These are phyloP conservation scores for Drosophila cracens DNA, from an alignment of 2,888 invertebrate genomes.

Conservation along the genomic window DNA sequence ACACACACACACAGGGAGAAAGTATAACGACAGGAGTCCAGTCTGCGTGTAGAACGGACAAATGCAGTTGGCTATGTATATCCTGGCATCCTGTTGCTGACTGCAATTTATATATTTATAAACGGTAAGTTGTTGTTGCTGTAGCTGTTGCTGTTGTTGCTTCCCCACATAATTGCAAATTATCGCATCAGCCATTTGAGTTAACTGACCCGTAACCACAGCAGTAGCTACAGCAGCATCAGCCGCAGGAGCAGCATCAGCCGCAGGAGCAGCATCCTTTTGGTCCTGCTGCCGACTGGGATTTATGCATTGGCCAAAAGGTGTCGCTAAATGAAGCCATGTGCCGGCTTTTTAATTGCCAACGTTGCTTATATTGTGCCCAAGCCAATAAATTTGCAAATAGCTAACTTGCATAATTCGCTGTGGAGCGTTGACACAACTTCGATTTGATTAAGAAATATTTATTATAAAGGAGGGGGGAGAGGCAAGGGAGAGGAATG, in stretches of 20 bases:
- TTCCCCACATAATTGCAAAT: constrained; percentile 74
- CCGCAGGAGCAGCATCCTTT: constrained; percentile 14
- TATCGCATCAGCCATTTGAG: constrained; percentile 70
- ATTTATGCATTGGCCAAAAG: constrained; percentile 64
- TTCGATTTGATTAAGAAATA: constrained; percentile 60
- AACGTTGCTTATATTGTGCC: constrained; percentile 52
- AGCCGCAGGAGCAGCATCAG: constrained; percentile 9
- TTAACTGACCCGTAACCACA: constrained; percentile 59
- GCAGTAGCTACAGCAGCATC: constrained; percentile 6
- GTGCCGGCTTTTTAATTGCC: constrained; percentile 74
- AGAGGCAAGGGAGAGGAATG: not conserved
- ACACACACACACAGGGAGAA: not conserved
- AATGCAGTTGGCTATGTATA: constrained; percentile 19
- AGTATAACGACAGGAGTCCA: constrained; percentile 5
- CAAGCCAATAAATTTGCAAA: constrained; percentile 55
- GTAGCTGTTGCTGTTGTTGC: constrained; percentile 39
- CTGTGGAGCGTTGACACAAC: constrained; percentile 34
- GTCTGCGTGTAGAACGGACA: not conserved
- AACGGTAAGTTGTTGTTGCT: constrained; percentile 7
- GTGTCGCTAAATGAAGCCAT: constrained; percentile 75
- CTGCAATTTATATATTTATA: constrained; percentile 58
- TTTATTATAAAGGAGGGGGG: not conserved
- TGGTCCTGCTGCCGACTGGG: constrained; percentile 10
- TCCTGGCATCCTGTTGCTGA: constrained; percentile 20
- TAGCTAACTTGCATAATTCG: constrained; percentile 43